Evolutionary conservation across 1,140 invertebrate genomes (phyloP).

Genomic region (Pantala flavescens): DNA sequence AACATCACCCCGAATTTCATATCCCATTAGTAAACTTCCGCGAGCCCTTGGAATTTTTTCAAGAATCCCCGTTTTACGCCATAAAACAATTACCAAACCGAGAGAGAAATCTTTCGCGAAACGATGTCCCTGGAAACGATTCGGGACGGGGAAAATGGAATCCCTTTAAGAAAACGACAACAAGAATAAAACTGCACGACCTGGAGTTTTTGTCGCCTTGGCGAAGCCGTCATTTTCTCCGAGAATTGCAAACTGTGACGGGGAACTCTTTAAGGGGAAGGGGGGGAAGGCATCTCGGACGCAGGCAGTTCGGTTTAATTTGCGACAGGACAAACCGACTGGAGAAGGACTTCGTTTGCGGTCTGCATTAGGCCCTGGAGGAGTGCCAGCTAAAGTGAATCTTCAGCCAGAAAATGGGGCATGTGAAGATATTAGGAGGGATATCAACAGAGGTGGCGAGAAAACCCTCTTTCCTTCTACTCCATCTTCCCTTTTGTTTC

Average conservation of each 20-base stretch:
- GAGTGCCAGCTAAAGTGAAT: neutral
- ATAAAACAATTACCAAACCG: no score
- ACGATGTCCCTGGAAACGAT: no score
- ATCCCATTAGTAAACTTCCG: no score
- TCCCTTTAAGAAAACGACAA: no score
- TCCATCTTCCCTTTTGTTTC: neutral
- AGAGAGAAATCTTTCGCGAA: no score
- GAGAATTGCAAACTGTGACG: neutral
- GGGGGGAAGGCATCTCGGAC: neutral
- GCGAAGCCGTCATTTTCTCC: no score
- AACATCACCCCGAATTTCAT: no score
- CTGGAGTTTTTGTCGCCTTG: no score
- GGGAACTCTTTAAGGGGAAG: neutral
- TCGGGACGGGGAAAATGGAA: no score
- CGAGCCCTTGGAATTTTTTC: no score
- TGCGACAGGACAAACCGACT: neutral
- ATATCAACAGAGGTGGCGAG: neutral
- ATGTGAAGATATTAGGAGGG: neutral
- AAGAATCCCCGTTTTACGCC: no score
- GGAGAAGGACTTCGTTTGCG: neutral
- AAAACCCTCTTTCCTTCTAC: neutral
- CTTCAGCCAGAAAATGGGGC: neutral
- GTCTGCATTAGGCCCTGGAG: neutral
- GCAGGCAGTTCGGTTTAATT: conserved; percentile 2
- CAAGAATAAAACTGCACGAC: no score